These are phyloP conservation scores for Tetramorium simillimum DNA, from an alignment of 1,140 invertebrate genomes.

Conservation along the genomic window DNA sequence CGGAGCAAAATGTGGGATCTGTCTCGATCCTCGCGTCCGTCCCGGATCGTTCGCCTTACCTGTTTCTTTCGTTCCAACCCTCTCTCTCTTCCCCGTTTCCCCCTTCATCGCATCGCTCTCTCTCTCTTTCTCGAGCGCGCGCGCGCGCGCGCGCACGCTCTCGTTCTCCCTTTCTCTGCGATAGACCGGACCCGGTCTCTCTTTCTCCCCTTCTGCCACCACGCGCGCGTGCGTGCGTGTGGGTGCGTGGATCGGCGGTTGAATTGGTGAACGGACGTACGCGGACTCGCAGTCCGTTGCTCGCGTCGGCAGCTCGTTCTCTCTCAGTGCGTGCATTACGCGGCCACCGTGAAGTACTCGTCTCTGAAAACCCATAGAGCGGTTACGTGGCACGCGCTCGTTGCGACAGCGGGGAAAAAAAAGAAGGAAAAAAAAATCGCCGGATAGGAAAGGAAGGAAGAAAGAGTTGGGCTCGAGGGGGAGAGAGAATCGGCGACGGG, in stretches of 20 bases:
- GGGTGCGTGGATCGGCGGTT: conserved; percentile 56
- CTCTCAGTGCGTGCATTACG: conserved; percentile 71
- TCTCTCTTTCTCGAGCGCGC: neutral
- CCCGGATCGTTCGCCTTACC: neutral
- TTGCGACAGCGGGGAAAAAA: conserved; percentile 16
- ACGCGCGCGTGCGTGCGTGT: conserved; percentile 31
- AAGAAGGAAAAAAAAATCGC: neutral
- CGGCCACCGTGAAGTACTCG: conserved; percentile 61
- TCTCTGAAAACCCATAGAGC: conserved; percentile 31
- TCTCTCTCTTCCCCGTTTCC: neutral
- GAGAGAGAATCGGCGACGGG: neutral
- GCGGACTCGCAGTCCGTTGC: conserved; percentile 58
- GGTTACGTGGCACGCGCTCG: conserved; percentile 61
- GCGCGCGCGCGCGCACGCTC: neutral
- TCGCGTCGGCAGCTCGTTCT: conserved; percentile 65
- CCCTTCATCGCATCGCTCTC: neutral
- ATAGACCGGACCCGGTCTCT: conserved; percentile 9
- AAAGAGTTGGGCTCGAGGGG: neutral
- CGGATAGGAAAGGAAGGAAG: neutral
- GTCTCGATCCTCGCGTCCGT: neutral
- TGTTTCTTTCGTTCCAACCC: neutral
- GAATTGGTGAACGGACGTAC: conserved; percentile 69
- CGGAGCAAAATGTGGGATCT: neutral
- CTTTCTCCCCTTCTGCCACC: neutral
- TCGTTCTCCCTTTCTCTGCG: conserved; percentile 3